Evolutionary conservation across 2,113 vertebrate species (phyloP).

Genomic region (Ictalurus furcatus): DNA sequence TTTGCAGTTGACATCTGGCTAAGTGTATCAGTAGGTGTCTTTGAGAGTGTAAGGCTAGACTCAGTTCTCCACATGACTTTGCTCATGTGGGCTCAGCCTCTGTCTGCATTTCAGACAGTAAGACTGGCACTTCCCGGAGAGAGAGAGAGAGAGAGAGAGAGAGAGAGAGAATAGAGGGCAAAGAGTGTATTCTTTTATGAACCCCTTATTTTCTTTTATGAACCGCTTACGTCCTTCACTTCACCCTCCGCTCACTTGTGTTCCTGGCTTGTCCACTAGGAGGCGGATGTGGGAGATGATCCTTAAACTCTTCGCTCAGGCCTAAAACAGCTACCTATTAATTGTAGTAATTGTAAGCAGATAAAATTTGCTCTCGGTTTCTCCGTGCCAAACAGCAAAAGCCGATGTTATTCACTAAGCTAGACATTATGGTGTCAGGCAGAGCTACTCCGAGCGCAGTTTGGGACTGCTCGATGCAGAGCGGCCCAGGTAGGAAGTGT

Average conservation of each 20-base stretch:
- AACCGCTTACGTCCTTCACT: conserved; percentile 3
- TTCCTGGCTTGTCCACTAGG: conserved; percentile 37
- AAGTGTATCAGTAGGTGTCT: conserved; percentile 76
- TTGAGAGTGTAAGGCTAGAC: conserved; percentile 70
- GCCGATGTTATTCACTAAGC: background rate
- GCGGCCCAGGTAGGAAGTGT: conserved; percentile 71
- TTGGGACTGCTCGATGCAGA: conserved; percentile 41
- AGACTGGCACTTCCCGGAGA: conserved; percentile 56
- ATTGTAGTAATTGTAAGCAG: background rate
- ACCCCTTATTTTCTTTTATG: background rate
- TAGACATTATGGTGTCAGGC: background rate
- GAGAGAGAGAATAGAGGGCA: background rate
- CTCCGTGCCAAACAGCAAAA: background rate
- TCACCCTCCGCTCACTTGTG: conserved; percentile 2
- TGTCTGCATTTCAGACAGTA: conserved; percentile 53
- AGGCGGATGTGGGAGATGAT: conserved; percentile 33
- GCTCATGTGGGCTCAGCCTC: conserved; percentile 58
- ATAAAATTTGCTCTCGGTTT: background rate
- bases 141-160: background rate
- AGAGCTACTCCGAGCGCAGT: background rate
- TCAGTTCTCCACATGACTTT: conserved; percentile 65
- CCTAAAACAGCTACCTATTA: background rate
- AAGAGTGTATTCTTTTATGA: background rate
- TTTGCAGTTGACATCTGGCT: conserved; percentile 81
- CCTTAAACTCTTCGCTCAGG: background rate